A percentile compares a stretch with the other conserved stretches of the same genome.
Evolutionary conservation across 2,888 invertebrate species (phyloP).

Genomic region (Oxystoma pomonae): DNA sequence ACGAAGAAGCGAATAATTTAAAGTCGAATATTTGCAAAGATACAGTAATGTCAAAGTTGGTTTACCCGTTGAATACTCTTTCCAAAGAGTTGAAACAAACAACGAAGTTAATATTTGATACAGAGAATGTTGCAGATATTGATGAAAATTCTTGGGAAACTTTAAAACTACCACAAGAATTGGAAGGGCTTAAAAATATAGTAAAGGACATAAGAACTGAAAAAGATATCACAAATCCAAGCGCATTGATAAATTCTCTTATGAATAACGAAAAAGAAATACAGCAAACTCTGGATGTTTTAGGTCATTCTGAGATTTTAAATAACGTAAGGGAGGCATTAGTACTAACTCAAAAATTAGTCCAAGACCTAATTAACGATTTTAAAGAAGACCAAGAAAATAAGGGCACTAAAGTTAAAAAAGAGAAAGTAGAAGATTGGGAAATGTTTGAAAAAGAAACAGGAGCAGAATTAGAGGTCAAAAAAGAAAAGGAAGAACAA

Average conservation of each 20-base stretch:
- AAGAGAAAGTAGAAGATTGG: not conserved
- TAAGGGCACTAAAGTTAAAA: constrained; percentile 18
- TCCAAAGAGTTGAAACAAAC: constrained; percentile 9
- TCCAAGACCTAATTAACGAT: no score
- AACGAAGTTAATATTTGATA: not conserved
- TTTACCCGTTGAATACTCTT: constrained; percentile 10
- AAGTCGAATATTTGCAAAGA: constrained; percentile 15
- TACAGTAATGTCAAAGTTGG: constrained; percentile 13
- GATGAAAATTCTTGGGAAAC: constrained; percentile 5
- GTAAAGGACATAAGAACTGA: constrained; percentile 13
- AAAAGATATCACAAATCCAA: no score
- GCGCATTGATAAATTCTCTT: no score
- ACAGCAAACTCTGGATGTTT: no score
- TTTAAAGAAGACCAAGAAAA: constrained; percentile 15
- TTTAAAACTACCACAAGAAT: constrained; percentile 2
- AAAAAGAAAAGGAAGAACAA: constrained; percentile 18
- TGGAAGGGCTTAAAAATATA: constrained; percentile 11
- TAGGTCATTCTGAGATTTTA: no score
- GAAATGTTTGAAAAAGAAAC: constrained; percentile 21
- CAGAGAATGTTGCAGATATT: constrained; percentile 6
- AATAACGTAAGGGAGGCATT: no score
- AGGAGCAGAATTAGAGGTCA: constrained; percentile 18
- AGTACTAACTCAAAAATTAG: no score
- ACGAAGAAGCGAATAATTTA: constrained; percentile 14
- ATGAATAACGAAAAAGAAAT: no score